A percentile compares a stretch with the other conserved stretches of the same genome.
These are phyloP conservation scores for Tachysurus vachellii DNA, from an alignment of 2,113 vertebrate species.

Conservation along the genomic window DNA sequence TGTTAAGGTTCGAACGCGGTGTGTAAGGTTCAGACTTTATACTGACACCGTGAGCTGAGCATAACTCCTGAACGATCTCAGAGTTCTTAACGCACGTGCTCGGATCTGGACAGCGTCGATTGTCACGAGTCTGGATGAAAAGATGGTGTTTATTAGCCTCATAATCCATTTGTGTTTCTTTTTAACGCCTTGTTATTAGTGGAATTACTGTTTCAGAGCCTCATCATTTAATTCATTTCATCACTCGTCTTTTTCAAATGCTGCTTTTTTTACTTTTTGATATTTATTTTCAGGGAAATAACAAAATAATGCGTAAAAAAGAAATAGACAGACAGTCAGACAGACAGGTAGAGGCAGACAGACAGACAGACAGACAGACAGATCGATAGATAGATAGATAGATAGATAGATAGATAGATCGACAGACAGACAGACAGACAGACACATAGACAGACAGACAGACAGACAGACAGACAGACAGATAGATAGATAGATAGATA, in stretches of 20 bases:
- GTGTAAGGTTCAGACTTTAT: constrained; percentile 32
- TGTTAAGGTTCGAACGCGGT: constrained; percentile 13
- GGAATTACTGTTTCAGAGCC: too few relatives aligned
- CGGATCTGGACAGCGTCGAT: neutral
- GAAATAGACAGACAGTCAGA: neutral
- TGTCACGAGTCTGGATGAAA: neutral
- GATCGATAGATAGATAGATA: neutral
- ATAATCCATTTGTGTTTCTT: neutral
- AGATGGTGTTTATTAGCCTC: neutral
- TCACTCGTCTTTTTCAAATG: too few relatives aligned
- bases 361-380: neutral
- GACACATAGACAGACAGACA: too few relatives aligned
- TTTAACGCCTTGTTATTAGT: too few relatives aligned
- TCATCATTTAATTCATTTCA: too few relatives aligned
- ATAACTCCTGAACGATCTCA: constrained; percentile 27
- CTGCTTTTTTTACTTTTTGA: too few relatives aligned
- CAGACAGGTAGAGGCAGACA: neutral
- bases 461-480: too few relatives aligned
- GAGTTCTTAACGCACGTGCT: constrained; percentile 24
- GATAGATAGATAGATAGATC: too few relatives aligned
- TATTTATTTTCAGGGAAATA: too few relatives aligned
- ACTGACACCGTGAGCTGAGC: neutral
- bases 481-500: neutral
- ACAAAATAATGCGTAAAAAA: neutral
- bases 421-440: too few relatives aligned